phyloP scores from a whole-genome alignment of 2,888 invertebrate genomes.

The Cataglyphis cursor region DNA sequence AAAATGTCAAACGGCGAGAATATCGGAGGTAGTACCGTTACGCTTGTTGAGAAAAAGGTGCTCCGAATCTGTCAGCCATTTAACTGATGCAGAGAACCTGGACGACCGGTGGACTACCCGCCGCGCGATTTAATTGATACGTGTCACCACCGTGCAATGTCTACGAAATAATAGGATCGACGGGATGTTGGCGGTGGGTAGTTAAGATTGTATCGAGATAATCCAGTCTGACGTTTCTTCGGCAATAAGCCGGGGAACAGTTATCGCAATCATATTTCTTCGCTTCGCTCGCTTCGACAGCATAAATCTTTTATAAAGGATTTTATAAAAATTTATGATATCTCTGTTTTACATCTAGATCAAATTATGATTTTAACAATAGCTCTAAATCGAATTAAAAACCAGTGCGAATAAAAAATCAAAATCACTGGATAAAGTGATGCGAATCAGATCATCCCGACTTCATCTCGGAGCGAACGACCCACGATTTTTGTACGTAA shows the following conservation, averaged over 20 bases:
- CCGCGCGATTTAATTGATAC: conserved; percentile 61
- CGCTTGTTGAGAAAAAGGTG: conserved; percentile 2
- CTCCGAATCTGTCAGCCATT: conserved; percentile 28
- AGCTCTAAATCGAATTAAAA: neutral
- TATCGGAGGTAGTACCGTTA: conserved; percentile 42
- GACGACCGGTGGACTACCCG: neutral
- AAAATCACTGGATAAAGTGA: neutral
- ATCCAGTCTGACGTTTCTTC: conserved; percentile 57
- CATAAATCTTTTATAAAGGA: conserved; percentile 5
- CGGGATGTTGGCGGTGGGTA: neutral
- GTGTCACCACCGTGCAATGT: conserved; percentile 53
- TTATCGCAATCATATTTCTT: conserved; percentile 54
- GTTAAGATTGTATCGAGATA: conserved; percentile 66
- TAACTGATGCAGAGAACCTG: conserved; percentile 5
- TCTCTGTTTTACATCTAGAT: neutral
- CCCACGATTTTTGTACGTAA: conserved; percentile 43
- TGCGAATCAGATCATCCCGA: conserved; percentile 1
- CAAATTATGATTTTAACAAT: conserved; percentile 12
- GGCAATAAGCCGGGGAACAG: conserved; percentile 47
- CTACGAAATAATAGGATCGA: conserved; percentile 62
- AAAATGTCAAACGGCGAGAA: conserved; percentile 50
- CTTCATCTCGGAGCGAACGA: conserved; percentile 10
- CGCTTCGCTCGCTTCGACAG: neutral
- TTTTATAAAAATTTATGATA: neutral
- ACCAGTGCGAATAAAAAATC: neutral